Evolutionary conservation across 1,140 invertebrate species (phyloP).

Genomic region (Grapholita molesta): DNA sequence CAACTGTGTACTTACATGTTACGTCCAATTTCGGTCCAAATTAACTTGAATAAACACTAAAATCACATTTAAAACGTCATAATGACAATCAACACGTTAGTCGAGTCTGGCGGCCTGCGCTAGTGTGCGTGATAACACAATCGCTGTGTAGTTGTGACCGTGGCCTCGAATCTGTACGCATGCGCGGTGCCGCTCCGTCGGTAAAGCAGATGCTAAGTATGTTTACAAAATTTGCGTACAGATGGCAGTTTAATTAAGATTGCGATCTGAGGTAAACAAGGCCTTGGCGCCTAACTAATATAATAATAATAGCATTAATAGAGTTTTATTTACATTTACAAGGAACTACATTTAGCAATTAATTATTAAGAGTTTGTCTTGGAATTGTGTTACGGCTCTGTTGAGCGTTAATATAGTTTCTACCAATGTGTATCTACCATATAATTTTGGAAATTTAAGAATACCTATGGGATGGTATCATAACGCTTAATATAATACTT

Average conservation of each 20-base stretch:
- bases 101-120: constrained; percentile 38
- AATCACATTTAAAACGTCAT: constrained; percentile 48
- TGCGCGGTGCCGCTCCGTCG: constrained; percentile 43
- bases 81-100: constrained; percentile 53
- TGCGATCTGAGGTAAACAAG: not conserved
- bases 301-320: too few species aligned
- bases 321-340: too few species aligned
- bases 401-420: too few species aligned
- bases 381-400: too few species aligned
- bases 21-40: constrained; percentile 28
- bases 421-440: too few species aligned
- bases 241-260: constrained; percentile 46
- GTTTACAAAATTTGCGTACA: constrained; percentile 24
- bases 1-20: constrained; percentile 51
- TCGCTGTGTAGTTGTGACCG: constrained; percentile 51
- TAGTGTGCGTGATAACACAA: constrained; percentile 46
- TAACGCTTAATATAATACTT: too few species aligned
- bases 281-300: not conserved
- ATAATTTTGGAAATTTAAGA: too few species aligned
- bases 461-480: too few species aligned
- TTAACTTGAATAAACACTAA: constrained; percentile 41
- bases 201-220: constrained; percentile 41
- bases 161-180: constrained; percentile 60
- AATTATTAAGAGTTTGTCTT: too few species aligned
- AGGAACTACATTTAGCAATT: too few species aligned